Evolutionary conservation across 2,888 invertebrate species (phyloP), one percentile per base, ranked within the genome.

Genomic region (Horisme vitalbata): DNA sequence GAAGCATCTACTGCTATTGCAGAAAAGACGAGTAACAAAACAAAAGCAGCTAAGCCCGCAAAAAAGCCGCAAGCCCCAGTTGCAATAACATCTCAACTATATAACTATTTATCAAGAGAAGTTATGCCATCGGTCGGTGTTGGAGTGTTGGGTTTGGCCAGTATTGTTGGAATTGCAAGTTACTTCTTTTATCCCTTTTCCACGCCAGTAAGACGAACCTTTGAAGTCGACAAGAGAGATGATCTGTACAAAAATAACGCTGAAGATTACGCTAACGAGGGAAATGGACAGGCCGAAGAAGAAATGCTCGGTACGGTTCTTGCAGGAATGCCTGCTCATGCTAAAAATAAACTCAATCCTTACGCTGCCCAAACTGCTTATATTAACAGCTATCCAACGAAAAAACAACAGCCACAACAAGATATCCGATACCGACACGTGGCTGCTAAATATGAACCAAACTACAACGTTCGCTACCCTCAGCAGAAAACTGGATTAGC

Each of bases 91-190:
- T 93, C 94, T 0, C 93, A 94, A 71, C 92, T 95, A 14, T 95
- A 95, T 65, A 95, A 94, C 63, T 95, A 94, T 63, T 79, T 95
- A 26, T 94, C 95, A 2, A 90, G 95, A 59, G 95, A 95, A 84
- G 93, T 95, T 0, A 95, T 95, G 93, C 95, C 95, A 0, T 94
- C 94, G 18, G 94, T 95, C 11, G 95, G 95, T 0, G 93, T 95
- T 0, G 95, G 95, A 60, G 80, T 95, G 11, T 92, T 95, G 7
- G 95, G 95, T 1, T 75, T 95, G 27, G 93, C 95, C 49, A 92
- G 95, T 48, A 91, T 94, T 24, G 93, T 94, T 1, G 95, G 95
- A 1, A 74, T 95, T 21, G 95, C 95, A 20, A 94, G 94, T 39
- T 94, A 95, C 60, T 94, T 95, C 72, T 80, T 95, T 11, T 95